Evolutionary conservation across 2,113 vertebrate genomes (phyloP).

Genomic region (Tringa solitaria): DNA sequence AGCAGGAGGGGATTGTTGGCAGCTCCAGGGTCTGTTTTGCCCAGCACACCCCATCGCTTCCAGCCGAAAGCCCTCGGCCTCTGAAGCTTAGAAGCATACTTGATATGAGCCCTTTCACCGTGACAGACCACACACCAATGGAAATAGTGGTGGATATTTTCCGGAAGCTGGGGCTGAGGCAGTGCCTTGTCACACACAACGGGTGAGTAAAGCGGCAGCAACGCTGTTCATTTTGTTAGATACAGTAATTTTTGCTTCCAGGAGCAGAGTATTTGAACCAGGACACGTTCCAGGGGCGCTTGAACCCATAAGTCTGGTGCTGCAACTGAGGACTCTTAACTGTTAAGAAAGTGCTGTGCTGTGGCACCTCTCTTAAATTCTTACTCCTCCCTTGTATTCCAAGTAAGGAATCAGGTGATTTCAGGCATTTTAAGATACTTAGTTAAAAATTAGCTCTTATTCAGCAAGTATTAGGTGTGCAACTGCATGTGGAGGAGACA

Average conservation of each 20-base stretch:
- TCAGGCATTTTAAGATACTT: not conserved
- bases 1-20: constrained; percentile 94
- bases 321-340: not conserved
- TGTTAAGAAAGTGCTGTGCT: not conserved
- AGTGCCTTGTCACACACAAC: constrained; percentile 98
- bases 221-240: not conserved
- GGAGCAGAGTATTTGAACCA: not conserved
- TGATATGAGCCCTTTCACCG: constrained; percentile 98
- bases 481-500: not conserved
- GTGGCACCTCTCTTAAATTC: not conserved
- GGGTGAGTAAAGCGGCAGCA: constrained; percentile 81
- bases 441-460: not conserved
- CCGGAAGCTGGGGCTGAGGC: constrained; percentile 95
- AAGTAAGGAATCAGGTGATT: not conserved
- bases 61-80: constrained; percentile 95
- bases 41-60: constrained; percentile 94
- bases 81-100: constrained; percentile 96
- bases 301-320: not conserved
- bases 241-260: not conserved
- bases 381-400: not conserved
- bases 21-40: constrained; percentile 96
- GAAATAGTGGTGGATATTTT: constrained; percentile 99
- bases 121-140: constrained; percentile 99
- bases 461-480: not conserved
- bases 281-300: not conserved